These are phyloP conservation scores for Propithecus perrieri DNA, from an alignment of 2,797 vertebrate species.

Conservation along the genomic window DNA sequence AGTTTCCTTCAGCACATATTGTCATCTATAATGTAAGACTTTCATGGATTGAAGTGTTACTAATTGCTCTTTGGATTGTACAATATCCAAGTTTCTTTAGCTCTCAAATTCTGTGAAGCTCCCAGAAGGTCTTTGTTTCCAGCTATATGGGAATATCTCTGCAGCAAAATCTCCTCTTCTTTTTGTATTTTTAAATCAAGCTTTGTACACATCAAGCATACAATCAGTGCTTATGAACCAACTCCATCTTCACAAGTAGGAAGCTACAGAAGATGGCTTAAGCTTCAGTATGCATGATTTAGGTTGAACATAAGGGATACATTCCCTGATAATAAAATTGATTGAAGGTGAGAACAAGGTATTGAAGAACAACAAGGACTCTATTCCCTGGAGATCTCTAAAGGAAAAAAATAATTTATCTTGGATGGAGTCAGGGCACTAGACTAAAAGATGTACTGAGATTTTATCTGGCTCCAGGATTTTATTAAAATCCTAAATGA, in stretches of 20 bases:
- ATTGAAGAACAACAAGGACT: conserved; percentile 58
- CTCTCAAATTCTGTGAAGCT: neutral
- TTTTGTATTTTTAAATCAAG: conserved; percentile 13
- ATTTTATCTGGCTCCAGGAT: conserved; percentile 69
- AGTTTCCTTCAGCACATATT: neutral
- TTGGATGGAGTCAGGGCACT: conserved; percentile 9
- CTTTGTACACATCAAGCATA: neutral
- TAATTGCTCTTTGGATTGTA: neutral
- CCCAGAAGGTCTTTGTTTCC: neutral
- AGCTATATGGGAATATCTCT: neutral
- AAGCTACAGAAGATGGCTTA: conserved; percentile 12
- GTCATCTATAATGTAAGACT: neutral
- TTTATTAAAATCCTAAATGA: conserved; percentile 72
- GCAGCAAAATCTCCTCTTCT: neutral
- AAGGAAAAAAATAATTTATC: conserved; percentile 60
- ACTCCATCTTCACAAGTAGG: neutral
- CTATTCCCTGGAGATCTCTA: conserved; percentile 50
- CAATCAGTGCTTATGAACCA: neutral
- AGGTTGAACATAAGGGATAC: conserved; percentile 41
- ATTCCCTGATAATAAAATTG: conserved; percentile 62
- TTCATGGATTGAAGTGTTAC: neutral
- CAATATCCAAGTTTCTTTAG: neutral
- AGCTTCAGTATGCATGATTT: conserved; percentile 29
- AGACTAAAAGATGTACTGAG: conserved; percentile 58
- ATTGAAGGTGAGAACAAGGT: conserved; percentile 50